phyloP scores from a whole-genome alignment of 2,888 invertebrate species.

The Polia nebulosa region DNA sequence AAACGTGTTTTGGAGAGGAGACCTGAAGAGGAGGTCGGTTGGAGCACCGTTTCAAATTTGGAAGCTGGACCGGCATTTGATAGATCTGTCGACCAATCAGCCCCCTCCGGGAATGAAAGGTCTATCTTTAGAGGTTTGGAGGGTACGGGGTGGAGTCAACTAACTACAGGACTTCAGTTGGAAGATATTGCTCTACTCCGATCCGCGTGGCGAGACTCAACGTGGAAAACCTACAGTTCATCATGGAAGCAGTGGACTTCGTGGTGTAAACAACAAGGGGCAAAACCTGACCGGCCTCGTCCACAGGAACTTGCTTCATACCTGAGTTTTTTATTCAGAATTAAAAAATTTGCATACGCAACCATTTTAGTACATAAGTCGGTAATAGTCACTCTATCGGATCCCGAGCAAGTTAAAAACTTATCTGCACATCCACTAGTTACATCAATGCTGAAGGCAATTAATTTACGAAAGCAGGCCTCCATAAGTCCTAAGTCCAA shows the following conservation, averaged over 20 bases:
- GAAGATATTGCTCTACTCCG: conserved; percentile 8
- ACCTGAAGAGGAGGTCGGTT: neutral
- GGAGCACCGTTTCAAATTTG: neutral
- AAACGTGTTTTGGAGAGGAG: conserved; percentile 15
- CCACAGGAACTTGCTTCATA: conserved; percentile 3
- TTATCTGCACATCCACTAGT: conserved; percentile 8
- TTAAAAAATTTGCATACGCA: conserved; percentile 13
- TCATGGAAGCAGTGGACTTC: conserved; percentile 15
- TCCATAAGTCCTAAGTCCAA: conserved; percentile 8
- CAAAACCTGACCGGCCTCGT: conserved; percentile 7
- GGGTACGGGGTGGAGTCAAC: conserved; percentile 7
- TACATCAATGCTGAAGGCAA: conserved; percentile 13
- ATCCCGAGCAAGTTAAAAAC: neutral
- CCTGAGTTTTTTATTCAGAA: conserved; percentile 14
- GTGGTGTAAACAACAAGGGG: conserved; percentile 6
- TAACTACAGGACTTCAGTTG: neutral
- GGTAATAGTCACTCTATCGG: neutral
- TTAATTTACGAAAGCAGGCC: conserved; percentile 2
- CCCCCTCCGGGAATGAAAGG: conserved; percentile 10
- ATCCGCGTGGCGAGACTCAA: conserved; percentile 15
- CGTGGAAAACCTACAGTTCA: conserved; percentile 21
- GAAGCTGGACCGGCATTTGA: neutral
- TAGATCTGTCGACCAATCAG: conserved; percentile 12
- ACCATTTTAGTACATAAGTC: conserved; percentile 14
- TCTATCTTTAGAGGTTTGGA: conserved; percentile 17